Conservation (phyloP, 2,888 invertebrate species). For the Agonopterix arenella region DNA sequence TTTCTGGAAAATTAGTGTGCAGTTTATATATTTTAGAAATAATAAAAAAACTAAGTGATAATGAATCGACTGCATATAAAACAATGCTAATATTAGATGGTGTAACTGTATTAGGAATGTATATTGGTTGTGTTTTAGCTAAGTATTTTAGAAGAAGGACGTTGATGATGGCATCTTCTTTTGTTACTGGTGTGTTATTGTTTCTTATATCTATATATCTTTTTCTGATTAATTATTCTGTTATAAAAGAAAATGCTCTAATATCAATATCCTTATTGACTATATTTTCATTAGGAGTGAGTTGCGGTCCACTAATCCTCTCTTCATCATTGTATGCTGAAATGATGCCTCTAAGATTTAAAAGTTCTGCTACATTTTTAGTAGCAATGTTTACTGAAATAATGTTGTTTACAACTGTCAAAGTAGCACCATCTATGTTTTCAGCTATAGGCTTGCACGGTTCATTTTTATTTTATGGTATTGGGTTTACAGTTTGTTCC, state of each 20-base stretch:
- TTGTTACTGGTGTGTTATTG: constrained; percentile 34
- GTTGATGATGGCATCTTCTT: constrained; percentile 31
- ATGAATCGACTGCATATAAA: constrained; percentile 35
- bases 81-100: constrained; percentile 52
- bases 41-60: constrained; percentile 34
- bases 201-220: constrained; percentile 41
- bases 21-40: constrained; percentile 41
- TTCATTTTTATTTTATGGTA: constrained; percentile 28
- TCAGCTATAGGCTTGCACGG: constrained; percentile 34
- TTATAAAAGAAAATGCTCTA: constrained; percentile 32
- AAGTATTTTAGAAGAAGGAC: constrained; percentile 38
- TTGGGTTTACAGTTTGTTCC: constrained; percentile 14
- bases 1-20: constrained; percentile 31
- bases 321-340: constrained; percentile 40
- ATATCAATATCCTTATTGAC: constrained; percentile 34
- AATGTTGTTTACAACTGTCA: constrained; percentile 23
- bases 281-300: constrained; percentile 42
- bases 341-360: constrained; percentile 39
- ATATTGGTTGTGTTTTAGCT: constrained; percentile 38
- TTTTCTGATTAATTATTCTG: constrained; percentile 27
- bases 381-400: constrained; percentile 32
- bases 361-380: constrained; percentile 32
- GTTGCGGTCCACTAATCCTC: constrained; percentile 49
- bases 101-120: constrained; percentile 45
- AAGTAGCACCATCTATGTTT: constrained; percentile 39